Conservation (phyloP, 2,888 invertebrate genomes). For the Cepaea hortensis region DNA sequence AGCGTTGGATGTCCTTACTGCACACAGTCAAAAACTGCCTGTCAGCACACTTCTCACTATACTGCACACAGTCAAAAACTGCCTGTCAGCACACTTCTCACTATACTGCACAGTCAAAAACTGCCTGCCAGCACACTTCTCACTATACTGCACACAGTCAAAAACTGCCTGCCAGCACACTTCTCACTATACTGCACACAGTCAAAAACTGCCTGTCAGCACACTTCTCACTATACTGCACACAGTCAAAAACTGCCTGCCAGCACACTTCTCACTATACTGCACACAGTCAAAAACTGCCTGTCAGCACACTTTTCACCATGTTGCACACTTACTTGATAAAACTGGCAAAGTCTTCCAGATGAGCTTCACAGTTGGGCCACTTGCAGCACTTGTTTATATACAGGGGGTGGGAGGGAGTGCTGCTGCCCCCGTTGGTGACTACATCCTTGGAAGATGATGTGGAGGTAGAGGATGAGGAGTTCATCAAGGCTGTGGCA, state of each 20-base stretch:
- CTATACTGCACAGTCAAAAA: neutral
- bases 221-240: no score
- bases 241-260: neutral
- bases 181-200: neutral
- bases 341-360: constrained; percentile 34
- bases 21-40: no score
- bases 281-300: no score
- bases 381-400: constrained; percentile 48
- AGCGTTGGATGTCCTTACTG: no score
- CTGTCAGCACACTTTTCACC: no score
- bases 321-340: constrained; percentile 38
- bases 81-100: no score
- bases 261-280: no score
- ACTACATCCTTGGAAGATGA: constrained; percentile 34
- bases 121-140: no score
- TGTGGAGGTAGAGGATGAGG: neutral
- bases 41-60: no score
- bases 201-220: no score
- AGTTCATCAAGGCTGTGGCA: neutral
- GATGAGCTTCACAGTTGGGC: constrained; percentile 46
- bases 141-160: neutral
- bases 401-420: constrained; percentile 39
- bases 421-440: constrained; percentile 27
- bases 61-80: neutral
- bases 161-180: no score